These are phyloP conservation scores for Camptogramma bilineatum DNA, from an alignment of 2,888 invertebrate species.

Conservation along the genomic window DNA sequence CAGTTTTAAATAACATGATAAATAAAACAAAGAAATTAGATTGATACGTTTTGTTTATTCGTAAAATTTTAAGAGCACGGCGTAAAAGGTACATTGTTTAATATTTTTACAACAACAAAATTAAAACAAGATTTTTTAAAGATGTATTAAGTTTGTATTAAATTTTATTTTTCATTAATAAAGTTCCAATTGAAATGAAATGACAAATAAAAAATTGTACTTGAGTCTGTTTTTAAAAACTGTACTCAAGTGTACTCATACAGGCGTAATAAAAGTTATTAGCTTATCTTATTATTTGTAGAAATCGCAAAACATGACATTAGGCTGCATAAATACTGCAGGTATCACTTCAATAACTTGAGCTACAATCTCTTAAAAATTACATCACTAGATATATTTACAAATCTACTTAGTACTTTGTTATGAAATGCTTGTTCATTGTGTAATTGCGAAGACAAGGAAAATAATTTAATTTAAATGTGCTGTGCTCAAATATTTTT, in stretches of 20 bases:
- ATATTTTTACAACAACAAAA: conserved; percentile 12
- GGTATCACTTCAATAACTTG: conserved; percentile 40
- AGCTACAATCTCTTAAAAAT: conserved; percentile 46
- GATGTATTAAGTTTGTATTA: too few species aligned
- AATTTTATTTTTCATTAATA: too few species aligned
- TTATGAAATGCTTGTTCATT: background rate
- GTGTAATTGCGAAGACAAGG: background rate
- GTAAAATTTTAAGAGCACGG: conserved; percentile 42
- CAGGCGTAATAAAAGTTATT: too few species aligned
- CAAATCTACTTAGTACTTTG: background rate
- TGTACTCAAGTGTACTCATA: too few species aligned
- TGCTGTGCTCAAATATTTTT: too few species aligned
- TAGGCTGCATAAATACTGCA: conserved; percentile 1
- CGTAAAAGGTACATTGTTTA: conserved; percentile 11
- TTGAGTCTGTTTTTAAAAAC: too few species aligned
- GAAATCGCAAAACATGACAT: background rate
- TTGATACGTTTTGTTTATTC: conserved; percentile 26
- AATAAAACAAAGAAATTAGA: conserved; percentile 22
- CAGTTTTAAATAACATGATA: background rate
- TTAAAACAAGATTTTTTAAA: background rate
- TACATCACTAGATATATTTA: conserved; percentile 12
- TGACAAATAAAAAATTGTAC: too few species aligned
- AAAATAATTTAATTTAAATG: background rate
- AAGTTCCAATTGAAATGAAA: too few species aligned
- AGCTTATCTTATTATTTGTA: background rate